Conservation (phyloP, 2,797 vertebrate genomes). For the Leucoraja ocellata region DNA sequence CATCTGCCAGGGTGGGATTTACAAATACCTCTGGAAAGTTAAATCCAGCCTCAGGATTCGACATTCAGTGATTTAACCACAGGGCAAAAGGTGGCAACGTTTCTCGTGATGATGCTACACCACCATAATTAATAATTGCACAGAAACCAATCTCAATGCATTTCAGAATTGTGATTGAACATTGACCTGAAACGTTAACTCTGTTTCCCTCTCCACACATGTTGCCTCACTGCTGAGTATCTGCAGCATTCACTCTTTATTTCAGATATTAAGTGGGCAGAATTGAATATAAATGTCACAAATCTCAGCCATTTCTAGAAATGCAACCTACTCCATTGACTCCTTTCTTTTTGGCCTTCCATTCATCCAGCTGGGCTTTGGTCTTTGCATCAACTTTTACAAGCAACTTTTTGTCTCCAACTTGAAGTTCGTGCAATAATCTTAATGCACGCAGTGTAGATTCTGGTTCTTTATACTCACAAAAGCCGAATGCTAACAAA, state of each 20-base stretch:
- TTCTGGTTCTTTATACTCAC: conserved; percentile 96
- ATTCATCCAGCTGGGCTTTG: conserved; percentile 93
- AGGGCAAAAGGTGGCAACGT: not conserved
- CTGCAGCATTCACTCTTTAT: no score
- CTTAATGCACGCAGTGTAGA: conserved; percentile 86
- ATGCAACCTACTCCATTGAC: conserved; percentile 76
- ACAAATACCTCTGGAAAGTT: no score
- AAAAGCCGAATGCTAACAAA: conserved; percentile 88
- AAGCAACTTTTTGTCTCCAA: conserved; percentile 93
- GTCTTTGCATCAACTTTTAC: conserved; percentile 98
- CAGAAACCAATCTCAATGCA: not conserved
- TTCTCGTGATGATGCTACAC: no score
- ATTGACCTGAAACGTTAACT: no score
- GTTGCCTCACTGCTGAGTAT: no score
- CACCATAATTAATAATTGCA: not conserved
- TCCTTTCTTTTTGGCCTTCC: conserved; percentile 92
- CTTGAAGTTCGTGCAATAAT: conserved; percentile 88
- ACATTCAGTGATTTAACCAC: no score
- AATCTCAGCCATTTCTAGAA: not conserved
- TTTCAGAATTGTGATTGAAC: not conserved
- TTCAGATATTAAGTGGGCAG: not conserved
- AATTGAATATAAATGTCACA: not conserved
- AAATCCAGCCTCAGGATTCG: no score
- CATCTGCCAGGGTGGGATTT: no score
- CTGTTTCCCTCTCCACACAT: no score